phyloP scores from a whole-genome alignment of 2,888 invertebrate species.

The Brenthis ino region DNA sequence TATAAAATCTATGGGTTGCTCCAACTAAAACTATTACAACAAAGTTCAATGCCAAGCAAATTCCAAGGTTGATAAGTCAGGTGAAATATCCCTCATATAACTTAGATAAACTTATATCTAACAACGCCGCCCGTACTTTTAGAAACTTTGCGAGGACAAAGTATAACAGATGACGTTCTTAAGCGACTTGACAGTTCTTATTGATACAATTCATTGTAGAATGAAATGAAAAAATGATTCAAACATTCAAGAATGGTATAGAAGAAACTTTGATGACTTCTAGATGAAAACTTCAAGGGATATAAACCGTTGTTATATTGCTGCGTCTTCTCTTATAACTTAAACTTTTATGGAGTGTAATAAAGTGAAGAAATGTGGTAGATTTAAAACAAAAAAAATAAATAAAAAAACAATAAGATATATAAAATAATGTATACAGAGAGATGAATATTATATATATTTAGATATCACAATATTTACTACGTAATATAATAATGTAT shows the following conservation, averaged over 20 bases:
- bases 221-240: constrained; percentile 14
- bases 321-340: too few relatives aligned
- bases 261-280: not conserved
- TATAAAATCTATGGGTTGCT: not conserved
- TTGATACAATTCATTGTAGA: constrained; percentile 36
- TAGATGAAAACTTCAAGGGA: not conserved
- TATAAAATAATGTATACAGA: too few relatives aligned
- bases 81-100: constrained; percentile 33
- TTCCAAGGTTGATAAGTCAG: constrained; percentile 27
- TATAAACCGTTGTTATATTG: not conserved
- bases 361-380: too few relatives aligned
- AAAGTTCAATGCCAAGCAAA: constrained; percentile 3
- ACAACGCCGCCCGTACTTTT: constrained; percentile 32
- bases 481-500: too few relatives aligned
- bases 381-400: too few relatives aligned
- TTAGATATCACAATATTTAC: too few relatives aligned
- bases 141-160: constrained; percentile 30
- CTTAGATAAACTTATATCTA: constrained; percentile 39
- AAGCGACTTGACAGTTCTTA: constrained; percentile 37
- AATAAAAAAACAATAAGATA: too few relatives aligned
- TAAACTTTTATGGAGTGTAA: too few relatives aligned
- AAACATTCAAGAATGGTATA: not conserved
- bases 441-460: too few relatives aligned
- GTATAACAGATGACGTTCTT: constrained; percentile 38
- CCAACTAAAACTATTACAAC: not conserved